phyloP scores from a whole-genome alignment of 35 echinoderm and acorn worm species.

The Amphiura filiformis region DNA sequence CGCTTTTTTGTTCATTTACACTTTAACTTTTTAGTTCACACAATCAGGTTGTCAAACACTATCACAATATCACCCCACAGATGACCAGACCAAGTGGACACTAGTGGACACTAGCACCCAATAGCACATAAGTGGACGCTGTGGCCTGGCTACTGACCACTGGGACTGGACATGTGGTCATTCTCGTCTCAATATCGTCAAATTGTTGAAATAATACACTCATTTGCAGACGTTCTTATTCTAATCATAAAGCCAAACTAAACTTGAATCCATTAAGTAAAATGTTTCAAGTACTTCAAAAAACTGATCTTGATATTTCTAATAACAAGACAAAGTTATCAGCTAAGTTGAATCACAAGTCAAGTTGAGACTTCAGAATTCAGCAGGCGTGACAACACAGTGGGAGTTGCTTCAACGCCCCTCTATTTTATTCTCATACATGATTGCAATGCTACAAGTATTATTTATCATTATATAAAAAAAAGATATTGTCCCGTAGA shows the following conservation, averaged over 20 bases:
- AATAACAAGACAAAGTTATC: neutral
- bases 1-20: no score
- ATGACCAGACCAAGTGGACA: no score
- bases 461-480: neutral
- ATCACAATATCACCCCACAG: no score
- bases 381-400: neutral
- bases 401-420: neutral
- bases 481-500: neutral
- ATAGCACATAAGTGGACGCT: no score
- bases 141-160: no score
- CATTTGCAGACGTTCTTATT: no score
- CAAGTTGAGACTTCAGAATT: neutral
- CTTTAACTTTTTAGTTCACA: no score
- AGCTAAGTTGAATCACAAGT: neutral
- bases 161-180: no score
- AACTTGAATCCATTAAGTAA: neutral
- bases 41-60: no score
- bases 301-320: neutral
- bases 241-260: neutral
- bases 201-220: no score
- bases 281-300: neutral
- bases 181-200: no score
- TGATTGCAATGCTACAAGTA: neutral
- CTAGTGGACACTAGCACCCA: no score
- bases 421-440: neutral